Base-by-base conservation (phyloP, 2,888 invertebrate genomes). In the Tethea ocularis region DNA sequence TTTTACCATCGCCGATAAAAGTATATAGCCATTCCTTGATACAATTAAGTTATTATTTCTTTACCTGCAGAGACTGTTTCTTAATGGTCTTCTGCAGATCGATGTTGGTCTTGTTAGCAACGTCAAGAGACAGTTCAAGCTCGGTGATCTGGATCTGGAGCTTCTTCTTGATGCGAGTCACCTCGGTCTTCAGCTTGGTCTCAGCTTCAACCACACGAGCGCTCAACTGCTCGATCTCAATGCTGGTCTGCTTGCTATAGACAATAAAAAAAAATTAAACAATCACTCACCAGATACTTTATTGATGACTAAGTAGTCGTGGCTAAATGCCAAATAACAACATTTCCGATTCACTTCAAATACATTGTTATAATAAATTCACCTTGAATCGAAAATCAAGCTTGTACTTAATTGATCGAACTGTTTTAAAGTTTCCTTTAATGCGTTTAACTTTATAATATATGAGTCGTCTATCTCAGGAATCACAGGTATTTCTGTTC, bases 151-250 rank as follows among this genome's bases (percentile, higher is more conserved):
- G 98, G 87, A 98, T 97, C 94, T 98, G 98, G 88, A 98, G 94
- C 97, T 99, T 99, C 98, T 99, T 99, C 97, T 99, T 99, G 94
- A 99, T 97, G 93, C 99, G 97, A 72, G 96, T 95, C 61, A 99
- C 97, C 93, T 99, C 99, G 80, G 98, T 96, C 95, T 98, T 98
- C 90, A 99, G 94, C 91, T 96, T 97, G 75, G 98, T 98, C 94
- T 99, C 99, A 69, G 98, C 98, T 88, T 99, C 99, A 66, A 98
- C 97, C 75, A 99, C 97, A 80, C 99, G 98, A 80, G 98, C 97
- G 88, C 95, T 98, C 93, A 99, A 94, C 92, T 98, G 98, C 94
- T 99, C 99, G 88, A 99, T 98, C 94, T 99, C 99, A 89, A 99
- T 98, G 95, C 98, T 97, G 89, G 98, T 97, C 94, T 98, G 98